Base-by-base conservation (phyloP, 2,888 invertebrate genomes). In the Lapara coniferarum region DNA sequence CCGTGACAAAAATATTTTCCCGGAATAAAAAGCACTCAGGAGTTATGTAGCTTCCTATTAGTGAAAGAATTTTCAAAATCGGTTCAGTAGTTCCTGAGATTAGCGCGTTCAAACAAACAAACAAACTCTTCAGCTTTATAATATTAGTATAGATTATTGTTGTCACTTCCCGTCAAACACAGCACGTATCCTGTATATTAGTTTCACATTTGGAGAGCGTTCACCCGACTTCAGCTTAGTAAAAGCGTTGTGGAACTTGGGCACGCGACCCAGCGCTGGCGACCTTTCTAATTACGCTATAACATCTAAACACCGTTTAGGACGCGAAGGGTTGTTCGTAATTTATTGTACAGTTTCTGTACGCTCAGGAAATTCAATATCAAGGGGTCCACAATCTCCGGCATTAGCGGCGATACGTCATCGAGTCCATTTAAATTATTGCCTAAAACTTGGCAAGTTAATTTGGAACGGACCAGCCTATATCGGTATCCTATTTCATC, bases 361-460 rank as follows among this genome's bases (percentile, higher is more conserved):
- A 77, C 77, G 75, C 82, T 81, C 81, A 79, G 85, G 80, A 82
- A 90, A 92, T 90, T 91, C 88, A 90, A 91, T 91, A 89, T 88
- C 85, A 86, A 86, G 85, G 88, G 86, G 85, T 81, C 81, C 80
- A 79, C 73, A 78, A 82, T 79, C 83, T 82, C 82, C 85, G 82
- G 85, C 85, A 88, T 88, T 89, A 89, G 87, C 88, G 88, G 83
- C 80, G 79, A 82, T 77, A 75, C 82, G 84, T 86, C 83, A 88
- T 86, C 83, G 85, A 83, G 77, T 80, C 85, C 84, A 85, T 89
- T 92, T 89, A 89, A 91, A 89, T 88, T 85, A 86, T 85, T 77
- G 74, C 73, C 74, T 86, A 86, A 88, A 92, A 90, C 89, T 88
- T 16, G 88, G 85, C 83, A 82, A 80, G 78, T 86, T 83, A 85